Percentiles rank a stretch among this genome's conserved stretches.
Evolutionary conservation across 2,888 invertebrate genomes (phyloP).

Genomic region (Lochmaea crataegi): DNA sequence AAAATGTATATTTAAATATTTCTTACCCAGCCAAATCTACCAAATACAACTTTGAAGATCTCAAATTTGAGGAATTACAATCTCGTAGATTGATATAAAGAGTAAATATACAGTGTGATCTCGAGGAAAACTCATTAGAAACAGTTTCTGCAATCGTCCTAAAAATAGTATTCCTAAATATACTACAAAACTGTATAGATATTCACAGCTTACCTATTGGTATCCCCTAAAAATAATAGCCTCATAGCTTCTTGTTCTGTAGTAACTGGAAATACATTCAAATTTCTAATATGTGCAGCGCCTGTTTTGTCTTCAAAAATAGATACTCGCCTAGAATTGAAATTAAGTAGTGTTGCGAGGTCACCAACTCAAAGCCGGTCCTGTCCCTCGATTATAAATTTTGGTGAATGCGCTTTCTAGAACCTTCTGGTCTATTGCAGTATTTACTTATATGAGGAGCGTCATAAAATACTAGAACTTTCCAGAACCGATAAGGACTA

Average conservation of each 20-base stretch:
- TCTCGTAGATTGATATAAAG: conserved; percentile 64
- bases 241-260: conserved; percentile 68
- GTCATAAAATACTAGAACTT: too few relatives aligned
- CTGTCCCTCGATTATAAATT: too few relatives aligned
- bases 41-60: conserved; percentile 66
- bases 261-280: conserved; percentile 65
- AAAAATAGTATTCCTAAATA: neutral
- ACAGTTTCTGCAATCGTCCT: conserved; percentile 69
- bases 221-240: conserved; percentile 66
- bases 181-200: neutral
- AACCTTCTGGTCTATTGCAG: too few relatives aligned
- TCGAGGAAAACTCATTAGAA: conserved; percentile 68
- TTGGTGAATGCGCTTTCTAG: too few relatives aligned
- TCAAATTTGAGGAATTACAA: conserved; percentile 55
- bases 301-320: conserved; percentile 67
- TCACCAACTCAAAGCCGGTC: too few relatives aligned
- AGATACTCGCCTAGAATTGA: conserved; percentile 61
- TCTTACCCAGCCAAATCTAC: conserved; percentile 69
- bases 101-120: conserved; percentile 71
- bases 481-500: too few relatives aligned
- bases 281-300: conserved; percentile 65
- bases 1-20: neutral
- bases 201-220: conserved; percentile 62
- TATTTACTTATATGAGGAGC: too few relatives aligned
- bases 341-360: too few relatives aligned